phyloP scores from a whole-genome alignment of 2,797 vertebrate genomes.

The Amazonetta brasiliensis region DNA sequence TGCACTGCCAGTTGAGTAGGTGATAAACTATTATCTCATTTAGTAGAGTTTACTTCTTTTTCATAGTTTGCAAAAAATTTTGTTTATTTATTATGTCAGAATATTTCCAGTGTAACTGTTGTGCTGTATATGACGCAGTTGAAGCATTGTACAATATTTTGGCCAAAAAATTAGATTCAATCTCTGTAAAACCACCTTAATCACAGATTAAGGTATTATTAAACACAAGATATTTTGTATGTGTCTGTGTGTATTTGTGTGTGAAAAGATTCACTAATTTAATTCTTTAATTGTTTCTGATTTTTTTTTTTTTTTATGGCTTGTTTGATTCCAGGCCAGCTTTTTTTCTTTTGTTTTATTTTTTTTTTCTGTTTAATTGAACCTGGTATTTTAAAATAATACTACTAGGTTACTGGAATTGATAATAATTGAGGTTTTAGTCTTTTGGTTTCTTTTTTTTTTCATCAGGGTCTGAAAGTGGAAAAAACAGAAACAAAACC shows the following conservation, averaged over 20 bases:
- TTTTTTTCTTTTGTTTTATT: not conserved
- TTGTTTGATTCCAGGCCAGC: not conserved
- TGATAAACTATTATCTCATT: not conserved
- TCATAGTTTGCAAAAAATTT: not conserved
- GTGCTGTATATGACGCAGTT: rapidly evolving
- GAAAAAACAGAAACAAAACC: no score
- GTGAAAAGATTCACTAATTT: not conserved
- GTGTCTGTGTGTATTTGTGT: not conserved
- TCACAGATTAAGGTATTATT: not conserved
- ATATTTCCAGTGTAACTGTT: not conserved
- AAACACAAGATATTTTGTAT: not conserved
- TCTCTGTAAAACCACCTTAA: not conserved
- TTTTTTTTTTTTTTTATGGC: not conserved
- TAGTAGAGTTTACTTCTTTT: not conserved
- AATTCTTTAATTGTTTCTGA: not conserved
- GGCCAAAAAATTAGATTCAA: not conserved
- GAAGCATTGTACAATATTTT: not conserved
- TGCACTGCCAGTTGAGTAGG: not conserved
- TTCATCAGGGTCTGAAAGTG: not conserved
- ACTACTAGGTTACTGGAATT: not conserved
- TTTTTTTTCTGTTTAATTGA: not conserved
- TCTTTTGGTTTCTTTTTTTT: not conserved
- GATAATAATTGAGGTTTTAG: not conserved
- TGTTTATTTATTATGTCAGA: not conserved
- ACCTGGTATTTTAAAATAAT: not conserved